Percentiles rank a stretch among this genome's conserved stretches.
Conservation (phyloP, 1,140 invertebrate species). For the Bradysia coprophila region DNA sequence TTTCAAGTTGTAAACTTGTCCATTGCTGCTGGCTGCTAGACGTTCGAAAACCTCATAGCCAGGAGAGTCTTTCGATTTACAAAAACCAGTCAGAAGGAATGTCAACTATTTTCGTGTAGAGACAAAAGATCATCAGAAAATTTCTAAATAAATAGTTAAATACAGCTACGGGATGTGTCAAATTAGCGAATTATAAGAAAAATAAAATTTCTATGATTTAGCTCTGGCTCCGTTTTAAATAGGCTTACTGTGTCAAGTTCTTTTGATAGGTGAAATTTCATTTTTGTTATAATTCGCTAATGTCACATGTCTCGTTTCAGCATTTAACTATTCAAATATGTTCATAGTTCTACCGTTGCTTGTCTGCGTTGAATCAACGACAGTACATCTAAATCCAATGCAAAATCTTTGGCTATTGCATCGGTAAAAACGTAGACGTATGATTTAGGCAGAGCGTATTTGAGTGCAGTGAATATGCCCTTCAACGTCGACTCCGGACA, state of each 20-base stretch:
- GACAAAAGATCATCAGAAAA: background rate
- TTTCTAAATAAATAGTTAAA: background rate
- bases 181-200: too few relatives aligned
- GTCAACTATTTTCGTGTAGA: constrained; percentile 38
- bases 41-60: constrained; percentile 45
- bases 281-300: too few relatives aligned
- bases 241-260: too few relatives aligned
- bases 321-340: too few relatives aligned
- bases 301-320: too few relatives aligned
- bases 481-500: constrained; percentile 52
- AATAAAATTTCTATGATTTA: too few relatives aligned
- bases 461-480: constrained; percentile 42
- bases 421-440: constrained; percentile 64
- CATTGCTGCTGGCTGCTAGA: constrained; percentile 51
- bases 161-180: too few relatives aligned
- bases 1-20: constrained; percentile 50
- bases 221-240: too few relatives aligned
- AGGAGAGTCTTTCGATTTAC: constrained; percentile 35
- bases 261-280: too few relatives aligned
- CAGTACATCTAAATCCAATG: constrained; percentile 38
- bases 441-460: constrained; percentile 40
- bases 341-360: constrained; percentile 24
- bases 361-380: constrained; percentile 49
- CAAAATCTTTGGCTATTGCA: constrained; percentile 45
- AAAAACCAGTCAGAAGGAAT: constrained; percentile 58